Conservation (phyloP, 2,797 vertebrate species). For the Syngnathus rostellatus region DNA sequence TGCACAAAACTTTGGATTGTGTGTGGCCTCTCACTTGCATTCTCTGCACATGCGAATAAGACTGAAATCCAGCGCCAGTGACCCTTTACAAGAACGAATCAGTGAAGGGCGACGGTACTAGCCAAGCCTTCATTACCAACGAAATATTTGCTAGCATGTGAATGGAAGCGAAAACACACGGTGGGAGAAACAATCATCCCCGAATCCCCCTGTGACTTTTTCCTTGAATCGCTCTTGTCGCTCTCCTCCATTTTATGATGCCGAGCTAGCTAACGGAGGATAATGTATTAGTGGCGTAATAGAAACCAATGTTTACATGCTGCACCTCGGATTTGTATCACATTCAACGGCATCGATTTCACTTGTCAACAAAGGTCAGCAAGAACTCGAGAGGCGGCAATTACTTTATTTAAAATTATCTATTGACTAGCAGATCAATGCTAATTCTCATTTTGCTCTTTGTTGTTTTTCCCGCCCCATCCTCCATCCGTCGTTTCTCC, state of each 20-base stretch:
- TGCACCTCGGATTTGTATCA: slow-evolving; percentile 86
- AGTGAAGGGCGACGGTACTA: slow-evolving; percentile 37
- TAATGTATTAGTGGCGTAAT: slow-evolving; percentile 81
- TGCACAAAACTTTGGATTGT: slow-evolving; percentile 4
- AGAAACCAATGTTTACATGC: slow-evolving; percentile 98
- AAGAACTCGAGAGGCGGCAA: slow-evolving; percentile 89
- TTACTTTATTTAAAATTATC: slow-evolving; percentile 99
- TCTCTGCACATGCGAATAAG: slow-evolving; percentile 7
- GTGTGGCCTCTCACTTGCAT: slow-evolving; percentile 1
- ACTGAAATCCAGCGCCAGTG: slow-evolving; percentile 1
- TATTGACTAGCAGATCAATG: slow-evolving; percentile 94
- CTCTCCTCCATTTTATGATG: slow-evolving; percentile 54
- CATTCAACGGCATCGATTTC: slow-evolving; percentile 98
- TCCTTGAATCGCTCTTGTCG: slow-evolving; percentile 51
- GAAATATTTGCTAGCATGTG: slow-evolving; percentile 15
- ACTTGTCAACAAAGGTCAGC: slow-evolving; percentile 96
- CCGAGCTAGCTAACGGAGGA: slow-evolving; percentile 73
- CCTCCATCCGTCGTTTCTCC: slow-evolving; percentile 37
- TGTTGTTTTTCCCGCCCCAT: slow-evolving; percentile 58
- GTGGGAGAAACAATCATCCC: slow-evolving; percentile 40
- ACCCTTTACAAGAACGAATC: slow-evolving; percentile 14
- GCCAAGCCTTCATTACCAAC: slow-evolving; percentile 17
- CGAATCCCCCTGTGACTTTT: slow-evolving; percentile 43
- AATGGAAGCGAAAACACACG: slow-evolving; percentile 25
- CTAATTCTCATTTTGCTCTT: slow-evolving; percentile 85